Base-by-base conservation (phyloP, 1,140 invertebrate genomes). In the Macrostomum lignano region DNA sequence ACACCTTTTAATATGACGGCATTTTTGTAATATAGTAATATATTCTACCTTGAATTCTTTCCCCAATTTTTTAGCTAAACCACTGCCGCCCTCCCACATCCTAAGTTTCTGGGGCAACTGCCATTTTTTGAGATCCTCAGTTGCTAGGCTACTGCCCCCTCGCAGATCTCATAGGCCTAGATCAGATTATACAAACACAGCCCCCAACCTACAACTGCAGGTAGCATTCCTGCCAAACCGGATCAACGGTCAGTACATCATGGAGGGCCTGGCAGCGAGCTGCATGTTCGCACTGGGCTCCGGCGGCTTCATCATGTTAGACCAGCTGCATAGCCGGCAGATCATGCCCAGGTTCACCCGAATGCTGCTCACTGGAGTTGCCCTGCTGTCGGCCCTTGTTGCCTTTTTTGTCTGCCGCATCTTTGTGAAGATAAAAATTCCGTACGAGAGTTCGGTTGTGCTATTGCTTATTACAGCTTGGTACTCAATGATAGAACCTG, bases 341-440 rank as follows among this genome's bases (percentile, higher is more conserved):
- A 67, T 72, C 2, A 81, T 74, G 10, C 74, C 75, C 2, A 78
- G 77, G 60, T 57, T 91, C 1, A 94, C 91, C 47, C 64, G 81
- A 41, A 68, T 91, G 42, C 60, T 94, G 7, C 62, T 94, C 5
- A 77, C 82, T 24, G 72, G 71, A 37, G 71, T 94, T 38, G 84
- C 82, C 35, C 86, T 88, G 52, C 67, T 81, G 17, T 79, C 77
- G 43, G 74, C 94, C 38, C 52, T 86, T 22, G 69, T 94, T 1
- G 86, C 82, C 11, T 93, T 91, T 55, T 74, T 82, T 41, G 81
- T 79, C 30, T 91, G 81, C 38, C 82, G 81, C 70, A 73, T 93
- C 31, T 96, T 96, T 47, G 94, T 96, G 84, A 67, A 77, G 46
- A 94, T 96, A 74, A 96, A 96, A 62, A 52, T 96, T 39, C 86